A percentile compares a stretch with the other conserved stretches of the same genome.
phyloP scores from a whole-genome alignment of 1,140 invertebrate species.

The Pseudomyrmex concolor region DNA sequence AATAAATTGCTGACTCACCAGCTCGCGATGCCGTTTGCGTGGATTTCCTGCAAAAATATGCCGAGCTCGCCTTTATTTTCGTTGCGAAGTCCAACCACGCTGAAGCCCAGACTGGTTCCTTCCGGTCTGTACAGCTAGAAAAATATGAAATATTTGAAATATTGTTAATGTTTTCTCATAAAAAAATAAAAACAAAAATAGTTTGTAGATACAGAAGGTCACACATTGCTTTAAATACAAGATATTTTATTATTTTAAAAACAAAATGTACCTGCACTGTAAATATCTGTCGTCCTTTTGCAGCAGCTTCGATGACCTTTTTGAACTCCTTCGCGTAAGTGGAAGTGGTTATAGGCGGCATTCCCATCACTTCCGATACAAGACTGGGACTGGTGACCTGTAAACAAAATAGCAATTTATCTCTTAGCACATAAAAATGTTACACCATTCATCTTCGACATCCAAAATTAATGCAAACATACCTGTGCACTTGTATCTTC shows the following conservation, averaged over 20 bases:
- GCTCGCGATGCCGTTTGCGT: constrained; percentile 89
- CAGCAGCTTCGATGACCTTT: constrained; percentile 87
- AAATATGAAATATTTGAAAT: constrained; percentile 13
- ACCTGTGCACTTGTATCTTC: constrained; percentile 84
- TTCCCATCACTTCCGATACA: constrained; percentile 83
- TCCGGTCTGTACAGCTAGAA: constrained; percentile 89
- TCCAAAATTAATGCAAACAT: not conserved
- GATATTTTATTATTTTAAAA: not conserved
- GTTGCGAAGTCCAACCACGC: constrained; percentile 90
- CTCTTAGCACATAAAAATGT: not conserved
- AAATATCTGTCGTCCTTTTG: constrained; percentile 88
- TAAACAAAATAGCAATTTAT: constrained; percentile 46
- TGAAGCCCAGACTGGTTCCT: constrained; percentile 91
- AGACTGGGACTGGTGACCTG: constrained; percentile 84
- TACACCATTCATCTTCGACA: not conserved
- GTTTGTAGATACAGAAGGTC: too few species aligned
- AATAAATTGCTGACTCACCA: constrained; percentile 85
- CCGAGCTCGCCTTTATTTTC: constrained; percentile 90
- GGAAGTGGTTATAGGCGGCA: constrained; percentile 87
- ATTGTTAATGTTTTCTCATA: too few species aligned
- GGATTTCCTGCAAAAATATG: constrained; percentile 92
- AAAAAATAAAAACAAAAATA: too few species aligned
- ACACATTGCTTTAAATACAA: too few species aligned
- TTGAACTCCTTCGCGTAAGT: constrained; percentile 88
- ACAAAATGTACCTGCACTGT: constrained; percentile 85